Evolutionary conservation across 2,797 vertebrate genomes (phyloP).

Genomic region (Babyrousa celebensis): DNA sequence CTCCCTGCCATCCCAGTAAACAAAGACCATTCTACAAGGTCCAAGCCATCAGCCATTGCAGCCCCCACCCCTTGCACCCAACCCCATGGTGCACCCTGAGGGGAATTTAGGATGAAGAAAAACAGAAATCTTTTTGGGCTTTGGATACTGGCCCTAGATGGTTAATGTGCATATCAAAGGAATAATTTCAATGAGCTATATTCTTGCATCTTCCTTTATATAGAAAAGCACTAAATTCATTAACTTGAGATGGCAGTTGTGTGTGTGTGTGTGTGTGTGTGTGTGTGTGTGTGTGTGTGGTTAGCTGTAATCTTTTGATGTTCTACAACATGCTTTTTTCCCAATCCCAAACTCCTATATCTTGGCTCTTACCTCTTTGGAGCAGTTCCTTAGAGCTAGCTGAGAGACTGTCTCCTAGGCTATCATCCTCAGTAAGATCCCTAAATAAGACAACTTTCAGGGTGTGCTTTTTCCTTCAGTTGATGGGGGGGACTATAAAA

Average conservation of each 20-base stretch:
- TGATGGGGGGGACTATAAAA: neutral
- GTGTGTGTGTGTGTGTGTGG: too few species aligned
- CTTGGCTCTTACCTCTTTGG: neutral
- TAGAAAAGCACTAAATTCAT: neutral
- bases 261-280: too few species aligned
- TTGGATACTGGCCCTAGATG: neutral
- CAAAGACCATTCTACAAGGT: neutral
- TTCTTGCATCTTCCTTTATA: neutral
- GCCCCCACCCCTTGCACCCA: neutral
- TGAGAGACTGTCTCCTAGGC: neutral
- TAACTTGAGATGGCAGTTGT: neutral
- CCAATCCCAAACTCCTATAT: neutral
- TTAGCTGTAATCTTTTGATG: neutral
- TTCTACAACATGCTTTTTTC: neutral
- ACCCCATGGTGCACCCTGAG: neutral
- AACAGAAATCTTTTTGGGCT: neutral
- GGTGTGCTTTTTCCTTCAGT: neutral
- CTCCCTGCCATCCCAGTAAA: neutral
- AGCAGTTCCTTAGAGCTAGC: neutral
- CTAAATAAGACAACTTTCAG: neutral
- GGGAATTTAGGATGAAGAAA: neutral
- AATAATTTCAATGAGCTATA: neutral
- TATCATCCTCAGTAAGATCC: neutral
- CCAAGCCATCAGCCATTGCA: neutral
- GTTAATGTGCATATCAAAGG: neutral